Conservation (phyloP, 23 tunicate species). For the Botrylloides violaceus region DNA sequence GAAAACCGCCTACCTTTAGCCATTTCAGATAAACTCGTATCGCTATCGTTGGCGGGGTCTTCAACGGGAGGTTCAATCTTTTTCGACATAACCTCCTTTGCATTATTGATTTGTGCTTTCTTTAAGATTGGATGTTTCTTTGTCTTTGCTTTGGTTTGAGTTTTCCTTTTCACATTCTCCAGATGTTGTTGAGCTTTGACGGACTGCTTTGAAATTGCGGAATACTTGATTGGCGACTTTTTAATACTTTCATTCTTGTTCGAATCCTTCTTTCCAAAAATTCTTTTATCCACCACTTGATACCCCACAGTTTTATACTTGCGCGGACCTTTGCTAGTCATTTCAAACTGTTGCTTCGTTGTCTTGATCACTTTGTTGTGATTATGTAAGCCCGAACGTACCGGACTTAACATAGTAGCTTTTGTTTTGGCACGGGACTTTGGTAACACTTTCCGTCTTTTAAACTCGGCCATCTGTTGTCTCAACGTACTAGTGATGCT, state of each 20-base stretch:
- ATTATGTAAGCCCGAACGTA: background rate
- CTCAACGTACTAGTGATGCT: background rate
- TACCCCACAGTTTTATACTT: background rate
- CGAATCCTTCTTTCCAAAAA: background rate
- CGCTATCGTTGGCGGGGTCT: slow-evolving; percentile 9
- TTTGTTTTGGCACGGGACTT: background rate
- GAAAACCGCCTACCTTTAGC: slow-evolving; percentile 43
- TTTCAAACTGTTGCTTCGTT: background rate
- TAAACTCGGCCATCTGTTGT: background rate
- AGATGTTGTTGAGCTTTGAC: too few relatives aligned
- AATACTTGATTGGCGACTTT: too few relatives aligned
- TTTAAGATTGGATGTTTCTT: too few relatives aligned
- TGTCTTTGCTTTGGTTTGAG: too few relatives aligned
- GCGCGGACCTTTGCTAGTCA: background rate
- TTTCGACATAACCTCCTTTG: too few relatives aligned
- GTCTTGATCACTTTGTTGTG: background rate
- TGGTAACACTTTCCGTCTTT: background rate
- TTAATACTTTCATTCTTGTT: too few relatives aligned
- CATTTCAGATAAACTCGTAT: slow-evolving; percentile 37
- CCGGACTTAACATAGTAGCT: background rate
- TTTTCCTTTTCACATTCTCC: too few relatives aligned
- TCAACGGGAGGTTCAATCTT: background rate
- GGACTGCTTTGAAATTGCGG: too few relatives aligned
- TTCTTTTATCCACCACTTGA: background rate
- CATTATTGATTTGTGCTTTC: too few relatives aligned